These are phyloP conservation scores for Sweltsa coloradensis DNA, from an alignment of 1,140 invertebrate species.

Conservation along the genomic window DNA sequence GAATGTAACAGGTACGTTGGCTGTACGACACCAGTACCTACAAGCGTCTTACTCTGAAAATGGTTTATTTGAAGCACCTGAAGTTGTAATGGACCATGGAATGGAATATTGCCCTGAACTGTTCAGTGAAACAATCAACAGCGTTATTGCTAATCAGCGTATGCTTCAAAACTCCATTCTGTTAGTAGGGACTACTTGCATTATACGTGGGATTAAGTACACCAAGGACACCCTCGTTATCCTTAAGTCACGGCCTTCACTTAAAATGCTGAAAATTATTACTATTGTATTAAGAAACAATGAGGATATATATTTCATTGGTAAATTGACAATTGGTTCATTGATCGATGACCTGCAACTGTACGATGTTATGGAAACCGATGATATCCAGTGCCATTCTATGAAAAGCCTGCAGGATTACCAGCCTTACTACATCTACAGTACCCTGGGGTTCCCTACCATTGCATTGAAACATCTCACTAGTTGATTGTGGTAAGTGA, in stretches of 20 bases:
- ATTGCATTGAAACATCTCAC: slow-evolving; percentile 3
- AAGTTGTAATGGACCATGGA: neutral
- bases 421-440: neutral
- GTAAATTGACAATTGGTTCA: neutral
- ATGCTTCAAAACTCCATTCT: neutral
- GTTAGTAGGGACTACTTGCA: neutral
- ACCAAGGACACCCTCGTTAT: neutral
- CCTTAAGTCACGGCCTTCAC: neutral
- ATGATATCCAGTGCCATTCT: neutral
- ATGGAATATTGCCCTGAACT: neutral
- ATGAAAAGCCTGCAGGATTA: neutral
- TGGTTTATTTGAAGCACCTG: neutral
- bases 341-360: neutral
- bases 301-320: neutral
- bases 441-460: neutral
- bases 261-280: neutral
- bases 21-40: slow-evolving; percentile 2
- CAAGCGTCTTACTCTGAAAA: slow-evolving; percentile 1
- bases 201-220: neutral
- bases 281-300: neutral
- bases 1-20: slow-evolving; percentile 12
- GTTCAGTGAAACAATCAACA: neutral
- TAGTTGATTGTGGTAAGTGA: no score
- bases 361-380: neutral
- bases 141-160: neutral